Conservation (phyloP, 2,113 vertebrate genomes). For the Cryptomyrus ogoouensis region DNA sequence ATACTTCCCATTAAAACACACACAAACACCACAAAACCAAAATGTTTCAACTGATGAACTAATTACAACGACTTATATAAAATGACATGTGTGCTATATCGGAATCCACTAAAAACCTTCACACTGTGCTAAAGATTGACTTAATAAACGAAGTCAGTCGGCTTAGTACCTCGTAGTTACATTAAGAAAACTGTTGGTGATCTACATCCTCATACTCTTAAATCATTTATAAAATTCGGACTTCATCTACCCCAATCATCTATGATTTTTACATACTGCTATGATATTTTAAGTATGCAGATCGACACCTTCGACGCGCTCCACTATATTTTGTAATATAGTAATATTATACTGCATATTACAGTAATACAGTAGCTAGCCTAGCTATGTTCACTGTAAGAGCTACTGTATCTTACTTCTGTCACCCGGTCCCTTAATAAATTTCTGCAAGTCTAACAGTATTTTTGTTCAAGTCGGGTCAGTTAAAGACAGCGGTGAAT, state of each 20-base stretch:
- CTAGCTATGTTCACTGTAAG: neutral
- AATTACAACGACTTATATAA: neutral
- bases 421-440: neutral
- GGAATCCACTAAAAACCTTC: neutral
- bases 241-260: neutral
- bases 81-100: neutral
- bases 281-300: neutral
- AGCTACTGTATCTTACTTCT: neutral
- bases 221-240: neutral
- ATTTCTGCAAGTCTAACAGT: neutral
- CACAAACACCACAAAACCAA: neutral
- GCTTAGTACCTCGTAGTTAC: neutral
- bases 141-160: neutral
- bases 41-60: neutral
- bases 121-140: neutral
- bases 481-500: neutral
- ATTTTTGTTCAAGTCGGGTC: neutral
- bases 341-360: neutral
- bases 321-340: neutral
- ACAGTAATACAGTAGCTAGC: neutral
- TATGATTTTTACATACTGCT: neutral
- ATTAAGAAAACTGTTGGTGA: neutral
- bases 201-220: neutral
- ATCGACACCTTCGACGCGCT: neutral
- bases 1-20: neutral